Conservation (phyloP, 2,888 invertebrate species). For the Lepidocyrtinus sp. region DNA sequence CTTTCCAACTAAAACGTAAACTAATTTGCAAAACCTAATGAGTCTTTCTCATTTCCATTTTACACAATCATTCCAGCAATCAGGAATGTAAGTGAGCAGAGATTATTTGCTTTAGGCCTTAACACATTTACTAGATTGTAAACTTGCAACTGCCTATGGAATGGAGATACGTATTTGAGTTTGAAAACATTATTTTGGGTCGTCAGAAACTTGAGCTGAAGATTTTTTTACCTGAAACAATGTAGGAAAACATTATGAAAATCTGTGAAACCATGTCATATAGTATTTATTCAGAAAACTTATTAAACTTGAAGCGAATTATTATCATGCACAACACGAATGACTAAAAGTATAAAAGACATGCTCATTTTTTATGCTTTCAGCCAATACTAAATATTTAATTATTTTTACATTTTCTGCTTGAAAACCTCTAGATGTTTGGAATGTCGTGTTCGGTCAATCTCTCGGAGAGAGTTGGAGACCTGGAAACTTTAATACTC, state of each 20-base stretch:
- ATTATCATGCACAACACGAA: neutral
- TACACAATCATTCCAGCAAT: neutral
- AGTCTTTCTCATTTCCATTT: neutral
- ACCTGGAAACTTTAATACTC: conserved; percentile 83
- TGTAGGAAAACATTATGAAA: neutral
- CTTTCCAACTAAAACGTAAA: neutral
- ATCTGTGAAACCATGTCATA: neutral
- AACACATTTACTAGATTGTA: no score
- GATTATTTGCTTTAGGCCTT: neutral
- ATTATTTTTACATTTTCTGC: conserved; percentile 53
- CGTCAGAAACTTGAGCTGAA: neutral
- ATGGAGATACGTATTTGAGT: neutral
- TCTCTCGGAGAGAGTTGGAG: conserved; percentile 80
- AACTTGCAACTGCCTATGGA: neutral
- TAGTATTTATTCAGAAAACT: neutral
- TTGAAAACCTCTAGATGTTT: conserved; percentile 80
- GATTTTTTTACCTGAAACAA: neutral
- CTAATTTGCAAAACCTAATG: neutral
- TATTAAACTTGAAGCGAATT: neutral
- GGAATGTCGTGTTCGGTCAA: conserved; percentile 84
- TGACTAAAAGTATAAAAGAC: neutral
- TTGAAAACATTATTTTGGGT: neutral
- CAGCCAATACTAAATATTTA: conserved; percentile 7
- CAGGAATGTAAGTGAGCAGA: neutral
- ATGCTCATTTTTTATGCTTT: neutral